Evolutionary conservation across 2,113 vertebrate species (phyloP).

Genomic region (Tautogolabrus adspersus): DNA sequence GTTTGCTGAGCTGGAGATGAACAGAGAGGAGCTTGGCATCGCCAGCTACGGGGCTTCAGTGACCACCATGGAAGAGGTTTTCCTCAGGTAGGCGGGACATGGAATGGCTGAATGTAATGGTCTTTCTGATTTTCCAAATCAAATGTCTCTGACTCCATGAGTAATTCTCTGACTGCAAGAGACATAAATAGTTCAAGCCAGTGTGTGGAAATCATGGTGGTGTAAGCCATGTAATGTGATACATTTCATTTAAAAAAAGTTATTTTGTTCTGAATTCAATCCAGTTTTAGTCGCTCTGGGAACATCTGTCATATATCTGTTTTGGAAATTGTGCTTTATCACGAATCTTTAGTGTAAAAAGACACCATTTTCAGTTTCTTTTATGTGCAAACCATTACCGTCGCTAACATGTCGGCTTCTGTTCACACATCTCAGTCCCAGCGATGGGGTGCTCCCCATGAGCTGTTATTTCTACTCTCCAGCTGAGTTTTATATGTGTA

Average conservation of each 20-base stretch:
- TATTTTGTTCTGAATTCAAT: too few species aligned
- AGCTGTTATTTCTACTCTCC: conserved; percentile 18
- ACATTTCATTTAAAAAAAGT: too few species aligned
- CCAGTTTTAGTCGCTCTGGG: too few species aligned
- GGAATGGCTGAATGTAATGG: not conserved
- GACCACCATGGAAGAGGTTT: conserved; percentile 99
- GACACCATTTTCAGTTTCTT: too few species aligned
- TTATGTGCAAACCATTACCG: too few species aligned
- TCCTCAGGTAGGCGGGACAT: conserved; percentile 87
- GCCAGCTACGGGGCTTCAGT: conserved; percentile 97
- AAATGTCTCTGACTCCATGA: not conserved
- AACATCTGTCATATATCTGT: too few species aligned
- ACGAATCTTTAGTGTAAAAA: too few species aligned
- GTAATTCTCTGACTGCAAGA: too few species aligned
- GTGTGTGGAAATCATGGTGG: too few species aligned
- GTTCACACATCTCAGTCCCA: conserved; percentile 12
- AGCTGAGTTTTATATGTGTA: not conserved
- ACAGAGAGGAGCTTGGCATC: conserved; percentile 92
- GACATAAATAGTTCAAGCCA: too few species aligned
- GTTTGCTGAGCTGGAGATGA: conserved; percentile 94
- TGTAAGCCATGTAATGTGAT: too few species aligned
- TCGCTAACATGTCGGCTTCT: not conserved
- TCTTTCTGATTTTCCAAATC: conserved; percentile 6
- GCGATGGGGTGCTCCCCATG: not conserved
- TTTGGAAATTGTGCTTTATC: too few species aligned